phyloP scores from a whole-genome alignment of 2,888 invertebrate species.

The Caenorhabditis sp. region DNA sequence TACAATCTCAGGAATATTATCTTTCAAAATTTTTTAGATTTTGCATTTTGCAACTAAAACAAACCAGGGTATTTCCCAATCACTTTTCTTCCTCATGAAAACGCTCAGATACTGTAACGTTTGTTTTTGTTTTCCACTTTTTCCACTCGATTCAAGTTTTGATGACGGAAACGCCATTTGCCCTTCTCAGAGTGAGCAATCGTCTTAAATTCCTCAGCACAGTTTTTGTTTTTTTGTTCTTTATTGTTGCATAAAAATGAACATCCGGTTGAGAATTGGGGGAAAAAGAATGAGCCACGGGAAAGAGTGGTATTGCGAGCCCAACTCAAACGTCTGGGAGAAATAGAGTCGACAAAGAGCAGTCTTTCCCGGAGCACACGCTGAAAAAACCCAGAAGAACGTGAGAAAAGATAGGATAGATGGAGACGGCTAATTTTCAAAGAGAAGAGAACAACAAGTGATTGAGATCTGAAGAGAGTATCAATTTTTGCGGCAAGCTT shows the following conservation, averaged over 20 bases:
- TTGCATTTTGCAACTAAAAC: no score
- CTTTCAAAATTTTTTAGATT: no score
- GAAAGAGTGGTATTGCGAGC: conserved; percentile 10
- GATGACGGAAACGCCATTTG: background rate
- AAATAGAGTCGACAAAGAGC: background rate
- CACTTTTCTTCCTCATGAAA: no score
- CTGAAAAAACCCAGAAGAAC: conserved; percentile 40
- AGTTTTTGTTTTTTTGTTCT: background rate
- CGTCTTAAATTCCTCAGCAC: background rate
- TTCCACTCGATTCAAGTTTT: no score
- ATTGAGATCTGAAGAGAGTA: conserved; percentile 3
- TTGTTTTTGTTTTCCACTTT: background rate
- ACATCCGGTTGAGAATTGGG: conserved; percentile 16
- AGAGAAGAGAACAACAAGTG: conserved; percentile 23
- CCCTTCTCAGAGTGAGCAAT: background rate
- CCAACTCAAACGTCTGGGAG: background rate
- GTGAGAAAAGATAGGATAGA: background rate
- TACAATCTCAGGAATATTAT: no score
- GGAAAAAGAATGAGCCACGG: conserved; percentile 27
- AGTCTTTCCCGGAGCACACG: conserved; percentile 10
- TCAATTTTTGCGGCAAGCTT: conserved; percentile 5
- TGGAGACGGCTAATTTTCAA: background rate
- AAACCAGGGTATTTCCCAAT: no score
- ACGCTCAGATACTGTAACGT: background rate
- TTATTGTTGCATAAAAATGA: conserved; percentile 14